Percentiles rank a stretch among this genome's conserved stretches.
These are phyloP conservation scores for Exaiptasia diaphana DNA, from an alignment of 64 coral and sea anemone species.

Conservation along the genomic window DNA sequence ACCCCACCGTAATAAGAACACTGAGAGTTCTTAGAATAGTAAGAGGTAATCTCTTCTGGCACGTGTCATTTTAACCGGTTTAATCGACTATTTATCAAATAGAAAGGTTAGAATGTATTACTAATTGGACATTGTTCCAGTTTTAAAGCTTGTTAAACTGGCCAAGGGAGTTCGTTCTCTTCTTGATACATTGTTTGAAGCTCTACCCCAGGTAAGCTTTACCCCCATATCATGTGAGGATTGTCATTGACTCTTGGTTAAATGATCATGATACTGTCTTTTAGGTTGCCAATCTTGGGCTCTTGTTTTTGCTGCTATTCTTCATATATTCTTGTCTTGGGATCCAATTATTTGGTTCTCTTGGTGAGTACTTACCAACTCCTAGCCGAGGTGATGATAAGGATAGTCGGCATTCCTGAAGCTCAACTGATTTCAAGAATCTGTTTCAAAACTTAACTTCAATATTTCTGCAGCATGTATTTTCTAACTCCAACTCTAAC, in stretches of 20 bases:
- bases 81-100: too few species aligned
- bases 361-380: conserved; percentile 88
- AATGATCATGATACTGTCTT: neutral
- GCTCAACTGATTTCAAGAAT: too few species aligned
- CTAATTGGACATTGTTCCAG: too few species aligned
- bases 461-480: neutral
- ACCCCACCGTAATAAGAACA: conserved; percentile 78
- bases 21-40: conserved; percentile 87
- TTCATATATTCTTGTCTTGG: conserved; percentile 97
- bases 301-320: conserved; percentile 82
- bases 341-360: conserved; percentile 84
- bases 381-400: too few species aligned
- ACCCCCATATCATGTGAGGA: neutral
- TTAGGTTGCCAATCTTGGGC: conserved; percentile 93
- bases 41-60: conserved; percentile 40
- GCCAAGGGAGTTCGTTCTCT: conserved; percentile 90
- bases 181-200: conserved; percentile 82
- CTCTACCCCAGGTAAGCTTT: conserved; percentile 86
- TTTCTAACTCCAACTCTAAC: neutral
- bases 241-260: neutral
- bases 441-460: too few species aligned
- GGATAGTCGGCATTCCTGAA: too few species aligned
- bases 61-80: neutral
- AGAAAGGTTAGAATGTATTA: too few species aligned
- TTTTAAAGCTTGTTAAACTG: conserved; percentile 92